Conservation (phyloP, 2,888 invertebrate species). For the Pachymerium ferrugineum region DNA sequence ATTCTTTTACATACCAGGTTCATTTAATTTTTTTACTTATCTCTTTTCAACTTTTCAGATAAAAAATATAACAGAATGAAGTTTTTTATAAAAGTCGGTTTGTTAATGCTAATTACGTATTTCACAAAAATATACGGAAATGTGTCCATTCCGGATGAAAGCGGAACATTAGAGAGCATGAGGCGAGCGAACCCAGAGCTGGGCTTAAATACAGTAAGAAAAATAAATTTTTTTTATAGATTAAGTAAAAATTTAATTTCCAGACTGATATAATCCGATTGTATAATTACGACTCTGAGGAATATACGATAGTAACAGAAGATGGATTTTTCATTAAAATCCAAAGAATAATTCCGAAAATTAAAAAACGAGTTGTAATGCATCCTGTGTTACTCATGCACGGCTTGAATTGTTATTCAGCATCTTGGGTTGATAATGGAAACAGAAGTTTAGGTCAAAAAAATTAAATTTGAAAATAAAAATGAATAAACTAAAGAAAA, state of each 20-base stretch:
- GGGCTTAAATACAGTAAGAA: neutral
- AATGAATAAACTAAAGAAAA: too few relatives aligned
- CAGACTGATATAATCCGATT: neutral
- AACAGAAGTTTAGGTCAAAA: neutral
- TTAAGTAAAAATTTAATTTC: neutral
- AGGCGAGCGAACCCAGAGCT: neutral
- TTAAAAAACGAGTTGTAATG: neutral
- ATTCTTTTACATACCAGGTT: too few relatives aligned
- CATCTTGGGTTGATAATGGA: neutral
- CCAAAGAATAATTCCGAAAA: neutral
- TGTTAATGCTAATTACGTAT: too few relatives aligned
- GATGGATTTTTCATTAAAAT: conserved; percentile 4
- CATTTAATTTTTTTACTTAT: too few relatives aligned
- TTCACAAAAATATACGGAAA: neutral
- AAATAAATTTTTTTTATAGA: neutral
- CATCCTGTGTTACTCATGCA: neutral
- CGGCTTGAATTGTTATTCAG: neutral
- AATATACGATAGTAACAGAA: neutral
- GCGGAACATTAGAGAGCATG: neutral
- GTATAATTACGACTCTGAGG: neutral
- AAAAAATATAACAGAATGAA: too few relatives aligned
- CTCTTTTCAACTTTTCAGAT: too few relatives aligned
- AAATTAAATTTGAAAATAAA: too few relatives aligned
- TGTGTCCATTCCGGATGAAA: neutral
- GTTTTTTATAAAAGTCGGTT: too few relatives aligned